Conservation (phyloP, 2,113 vertebrate genomes). For the Carettochelys insculpta region DNA sequence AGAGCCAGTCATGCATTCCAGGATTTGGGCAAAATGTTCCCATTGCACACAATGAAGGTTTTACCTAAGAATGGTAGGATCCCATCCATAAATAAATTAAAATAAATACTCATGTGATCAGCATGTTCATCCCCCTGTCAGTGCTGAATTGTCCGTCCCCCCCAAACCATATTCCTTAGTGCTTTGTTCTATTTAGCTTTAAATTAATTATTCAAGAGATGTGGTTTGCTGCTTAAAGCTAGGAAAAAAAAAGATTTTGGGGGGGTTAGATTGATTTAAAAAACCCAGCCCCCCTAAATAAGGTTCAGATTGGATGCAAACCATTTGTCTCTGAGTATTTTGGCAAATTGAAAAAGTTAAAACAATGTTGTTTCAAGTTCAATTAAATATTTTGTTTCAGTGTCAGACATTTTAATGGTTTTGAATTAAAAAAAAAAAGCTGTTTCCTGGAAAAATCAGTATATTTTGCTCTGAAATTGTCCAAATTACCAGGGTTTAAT, state of each 20-base stretch:
- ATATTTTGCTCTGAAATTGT: neutral
- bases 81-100: neutral
- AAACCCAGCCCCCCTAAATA: neutral
- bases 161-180: neutral
- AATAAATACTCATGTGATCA: neutral
- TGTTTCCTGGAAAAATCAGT: neutral
- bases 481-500: neutral
- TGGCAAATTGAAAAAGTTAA: neutral
- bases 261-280: too few relatives aligned
- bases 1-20: neutral
- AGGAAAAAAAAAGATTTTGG: neutral
- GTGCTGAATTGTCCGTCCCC: neutral
- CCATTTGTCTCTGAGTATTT: neutral
- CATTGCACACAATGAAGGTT: fast-evolving
- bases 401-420: neutral
- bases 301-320: neutral
- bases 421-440: neutral
- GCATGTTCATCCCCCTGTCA: neutral
- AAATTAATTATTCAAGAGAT: too few relatives aligned
- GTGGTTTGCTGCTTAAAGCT: neutral
- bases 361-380: neutral
- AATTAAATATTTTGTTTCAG: neutral
- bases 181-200: neutral
- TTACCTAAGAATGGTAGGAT: fast-evolving
- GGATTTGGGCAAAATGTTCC: neutral